Evolutionary conservation across 2,888 invertebrate genomes (phyloP).

Genomic region (Hypercompe scribonia): DNA sequence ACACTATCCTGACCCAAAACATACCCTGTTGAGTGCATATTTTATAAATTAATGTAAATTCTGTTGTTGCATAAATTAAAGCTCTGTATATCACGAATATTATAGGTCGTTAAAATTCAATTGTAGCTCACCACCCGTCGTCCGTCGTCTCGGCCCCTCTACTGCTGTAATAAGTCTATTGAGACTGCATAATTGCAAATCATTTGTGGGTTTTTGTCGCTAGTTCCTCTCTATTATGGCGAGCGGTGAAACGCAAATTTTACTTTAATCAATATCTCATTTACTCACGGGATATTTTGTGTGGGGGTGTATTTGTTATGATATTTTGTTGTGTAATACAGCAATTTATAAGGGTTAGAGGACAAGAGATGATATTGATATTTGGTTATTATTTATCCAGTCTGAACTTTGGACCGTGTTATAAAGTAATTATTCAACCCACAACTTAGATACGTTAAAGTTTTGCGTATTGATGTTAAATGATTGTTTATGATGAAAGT

Average conservation of each 20-base stretch:
- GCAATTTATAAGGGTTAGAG: not conserved
- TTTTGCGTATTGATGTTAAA: not conserved
- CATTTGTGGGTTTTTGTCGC: constrained; percentile 81
- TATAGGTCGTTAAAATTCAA: constrained; percentile 86
- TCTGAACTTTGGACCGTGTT: not conserved
- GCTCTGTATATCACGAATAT: constrained; percentile 65
- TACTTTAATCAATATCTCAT: constrained; percentile 50
- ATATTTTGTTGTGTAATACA: constrained; percentile 7
- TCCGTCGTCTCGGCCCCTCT: constrained; percentile 59
- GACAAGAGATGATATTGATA: not conserved
- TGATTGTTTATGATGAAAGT: no score
- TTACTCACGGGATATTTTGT: constrained; percentile 33
- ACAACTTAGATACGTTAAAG: not conserved
- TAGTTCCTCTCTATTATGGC: constrained; percentile 55
- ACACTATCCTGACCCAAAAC: no score
- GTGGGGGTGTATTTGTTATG: constrained; percentile 13
- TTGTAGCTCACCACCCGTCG: constrained; percentile 78
- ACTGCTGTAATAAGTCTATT: constrained; percentile 84
- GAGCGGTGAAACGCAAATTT: constrained; percentile 60
- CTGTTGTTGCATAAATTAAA: not conserved
- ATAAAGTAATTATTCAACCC: not conserved
- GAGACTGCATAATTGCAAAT: constrained; percentile 85
- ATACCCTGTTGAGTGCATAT: no score
- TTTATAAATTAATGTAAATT: no score
- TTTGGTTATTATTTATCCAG: not conserved